Percentiles rank a stretch among this genome's conserved stretches.
These are phyloP conservation scores for Choristoneura fumiferana DNA, from an alignment of 1,140 invertebrate species.

Conservation along the genomic window DNA sequence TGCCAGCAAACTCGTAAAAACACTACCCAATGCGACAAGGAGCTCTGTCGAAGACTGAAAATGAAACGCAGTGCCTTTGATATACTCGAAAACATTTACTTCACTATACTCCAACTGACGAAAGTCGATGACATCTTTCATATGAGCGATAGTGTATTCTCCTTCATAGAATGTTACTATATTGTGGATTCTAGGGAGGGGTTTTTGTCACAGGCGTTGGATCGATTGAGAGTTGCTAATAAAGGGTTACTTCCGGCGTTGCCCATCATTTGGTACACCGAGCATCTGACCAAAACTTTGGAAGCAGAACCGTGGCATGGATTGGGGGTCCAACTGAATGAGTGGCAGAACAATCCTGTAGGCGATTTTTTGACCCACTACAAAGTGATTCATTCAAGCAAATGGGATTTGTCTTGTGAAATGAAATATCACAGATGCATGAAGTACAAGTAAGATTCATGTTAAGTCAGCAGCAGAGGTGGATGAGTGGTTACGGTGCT, in stretches of 20 bases:
- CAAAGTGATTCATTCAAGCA: constrained; percentile 84
- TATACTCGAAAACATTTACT: constrained; percentile 79
- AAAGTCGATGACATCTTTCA: constrained; percentile 81
- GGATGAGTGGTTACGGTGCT: no score
- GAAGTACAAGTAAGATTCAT: constrained; percentile 74
- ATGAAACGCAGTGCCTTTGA: constrained; percentile 81
- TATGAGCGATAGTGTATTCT: constrained; percentile 85
- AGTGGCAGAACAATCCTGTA: constrained; percentile 70
- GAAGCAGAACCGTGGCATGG: constrained; percentile 64
- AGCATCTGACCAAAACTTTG: constrained; percentile 34
- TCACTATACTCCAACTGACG: constrained; percentile 79
- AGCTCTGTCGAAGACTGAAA: constrained; percentile 83
- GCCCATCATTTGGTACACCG: constrained; percentile 53
- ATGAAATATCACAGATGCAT: constrained; percentile 81
- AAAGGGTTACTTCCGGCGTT: constrained; percentile 73
- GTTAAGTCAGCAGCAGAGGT: no score
- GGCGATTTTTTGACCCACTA: constrained; percentile 75
- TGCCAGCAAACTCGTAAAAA: constrained; percentile 80
- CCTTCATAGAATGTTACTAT: constrained; percentile 79
- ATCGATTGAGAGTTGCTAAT: constrained; percentile 78
- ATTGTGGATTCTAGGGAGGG: constrained; percentile 82
- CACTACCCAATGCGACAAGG: constrained; percentile 81
- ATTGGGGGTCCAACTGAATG: constrained; percentile 80
- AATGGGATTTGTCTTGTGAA: constrained; percentile 87
- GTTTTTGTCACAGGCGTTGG: constrained; percentile 81